Base-by-base conservation (phyloP, 2,888 invertebrate species). In the Andrena chrysosceles region DNA sequence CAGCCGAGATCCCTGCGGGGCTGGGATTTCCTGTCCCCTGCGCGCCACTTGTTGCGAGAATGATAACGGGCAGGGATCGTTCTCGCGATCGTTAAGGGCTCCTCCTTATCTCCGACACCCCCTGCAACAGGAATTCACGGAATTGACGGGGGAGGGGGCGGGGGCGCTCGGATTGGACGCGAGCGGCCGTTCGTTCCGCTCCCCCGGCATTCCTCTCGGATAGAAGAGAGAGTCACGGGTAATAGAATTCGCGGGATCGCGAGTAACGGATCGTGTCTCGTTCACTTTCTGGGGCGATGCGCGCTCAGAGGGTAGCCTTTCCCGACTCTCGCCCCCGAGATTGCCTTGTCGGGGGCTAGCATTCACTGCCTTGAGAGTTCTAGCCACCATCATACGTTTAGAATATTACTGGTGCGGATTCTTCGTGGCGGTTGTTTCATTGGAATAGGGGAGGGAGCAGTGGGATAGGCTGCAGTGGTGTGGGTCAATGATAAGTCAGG, bases 1-100 rank as follows among this genome's bases (percentile, higher is more conserved):
- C 63, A 29, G 35, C 20, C 26, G 16, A 4, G 23, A 8, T 42
- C 56, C 13, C 52, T 10, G 29, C 7, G 16, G 8, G 13, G n/a
- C 42, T 10, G 7, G 60, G 16, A 48, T 35, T 60, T 26, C 1
- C 23, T 10, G 71, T 56, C 10, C 52, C 42, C 26, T 73, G 66
- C 33, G 63, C 74, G 52, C 85, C 85, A 85, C 86, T 85, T 85
- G 85, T 85, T 85, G 85, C 85, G 78, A 85, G 78, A 85, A 85
- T 85, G 83, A 85, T 85, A 85, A 85, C 78, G 78, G 69, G 74
- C 77, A 64, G 68, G 64, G 74, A 72, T 74, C 75, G 78, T 75
- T 85, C 52, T 59, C 72, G 74, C 67, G 74, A 77, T 85, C 83
- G 85, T 85, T 85, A 71, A 62, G 70, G 79, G 54, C 59, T 75